phyloP scores from a whole-genome alignment of 2,113 vertebrate genomes.

The Nothoprocta pentlandii region DNA sequence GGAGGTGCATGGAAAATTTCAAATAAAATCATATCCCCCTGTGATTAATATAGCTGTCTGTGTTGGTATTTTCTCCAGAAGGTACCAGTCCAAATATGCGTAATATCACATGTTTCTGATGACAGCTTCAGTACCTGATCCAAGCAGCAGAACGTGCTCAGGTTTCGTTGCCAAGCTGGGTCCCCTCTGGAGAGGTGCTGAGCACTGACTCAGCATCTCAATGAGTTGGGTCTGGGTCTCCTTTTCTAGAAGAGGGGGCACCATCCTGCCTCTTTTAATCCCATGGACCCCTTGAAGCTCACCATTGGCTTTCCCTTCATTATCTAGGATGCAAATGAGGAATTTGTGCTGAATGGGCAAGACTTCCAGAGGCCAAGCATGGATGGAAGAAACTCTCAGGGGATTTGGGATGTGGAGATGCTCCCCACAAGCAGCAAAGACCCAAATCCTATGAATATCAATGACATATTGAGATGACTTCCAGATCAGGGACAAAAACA shows the following conservation, averaged over 20 bases:
- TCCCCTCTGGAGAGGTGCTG: neutral
- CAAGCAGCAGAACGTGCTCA: neutral
- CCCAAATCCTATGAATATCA: neutral
- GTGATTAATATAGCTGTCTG: conserved; percentile 81
- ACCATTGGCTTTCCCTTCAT: neutral
- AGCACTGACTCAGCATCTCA: neutral
- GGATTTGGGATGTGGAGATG: neutral
- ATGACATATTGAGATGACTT: neutral
- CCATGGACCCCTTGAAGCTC: neutral
- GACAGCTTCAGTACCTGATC: conserved; percentile 69
- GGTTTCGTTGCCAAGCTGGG: neutral
- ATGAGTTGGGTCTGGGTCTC: neutral
- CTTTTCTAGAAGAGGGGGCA: neutral
- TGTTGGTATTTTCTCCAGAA: conserved; percentile 70
- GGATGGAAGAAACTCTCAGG: neutral
- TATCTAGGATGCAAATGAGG: neutral
- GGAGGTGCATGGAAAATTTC: conserved; percentile 74
- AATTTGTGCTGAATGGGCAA: neutral
- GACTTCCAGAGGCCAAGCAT: neutral
- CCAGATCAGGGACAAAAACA: neutral
- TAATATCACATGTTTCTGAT: conserved; percentile 42
- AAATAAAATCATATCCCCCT: conserved; percentile 69
- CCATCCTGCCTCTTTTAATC: neutral
- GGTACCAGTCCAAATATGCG: conserved; percentile 66
- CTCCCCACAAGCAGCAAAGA: neutral